Evolutionary conservation across 1,140 invertebrate genomes (phyloP), one percentile per base, ranked within the genome.

Genomic region (Panagrolaimus sp.): DNA sequence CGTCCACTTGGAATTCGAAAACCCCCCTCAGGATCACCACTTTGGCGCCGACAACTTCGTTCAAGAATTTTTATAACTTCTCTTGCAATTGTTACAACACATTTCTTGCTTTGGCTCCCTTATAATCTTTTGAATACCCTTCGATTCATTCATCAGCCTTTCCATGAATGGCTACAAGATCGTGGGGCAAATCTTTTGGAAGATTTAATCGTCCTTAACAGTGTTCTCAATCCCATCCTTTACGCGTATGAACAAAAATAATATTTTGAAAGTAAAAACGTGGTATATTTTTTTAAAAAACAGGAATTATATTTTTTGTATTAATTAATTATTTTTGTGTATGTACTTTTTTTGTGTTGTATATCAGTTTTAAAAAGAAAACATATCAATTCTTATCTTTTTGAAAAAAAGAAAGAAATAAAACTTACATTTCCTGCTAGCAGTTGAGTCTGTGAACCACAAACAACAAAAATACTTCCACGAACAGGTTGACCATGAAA

Each of bases 141-240:
- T 14, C 44, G 78, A 31, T 80, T 78, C n/a, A 72, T 78, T 7
- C 63, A 80, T 63, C 68, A 64, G 14, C 65, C 25, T 27, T 46
- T 69, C 13, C 78, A 78, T 57, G 66, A 51, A 23, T 20, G 13
- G 11, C 20, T 73, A 11, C 46, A 67, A 42, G 69, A 70, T 27
- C 69, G 68, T 31, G 73, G 73, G 5, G 73, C 64, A 5, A 47
- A 74, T 25, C 47, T 80, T 9, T 65, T 77, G 5, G 78, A 81
- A 65, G 74, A 81, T 67, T 57, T 79, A 38, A 79, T 79, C 48
- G 66, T 79, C 13, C 63, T 79, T 45, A 79, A 79, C 67, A 68
- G 71, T 31, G 61, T 79, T 46, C 27, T 79, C 27, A 79, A 79
- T 65, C 78, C 78, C 16, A 63, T 79, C 16, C 66, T 79, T 4